phyloP scores from a whole-genome alignment of 2,113 vertebrate species.

The Emberiza fucata region DNA sequence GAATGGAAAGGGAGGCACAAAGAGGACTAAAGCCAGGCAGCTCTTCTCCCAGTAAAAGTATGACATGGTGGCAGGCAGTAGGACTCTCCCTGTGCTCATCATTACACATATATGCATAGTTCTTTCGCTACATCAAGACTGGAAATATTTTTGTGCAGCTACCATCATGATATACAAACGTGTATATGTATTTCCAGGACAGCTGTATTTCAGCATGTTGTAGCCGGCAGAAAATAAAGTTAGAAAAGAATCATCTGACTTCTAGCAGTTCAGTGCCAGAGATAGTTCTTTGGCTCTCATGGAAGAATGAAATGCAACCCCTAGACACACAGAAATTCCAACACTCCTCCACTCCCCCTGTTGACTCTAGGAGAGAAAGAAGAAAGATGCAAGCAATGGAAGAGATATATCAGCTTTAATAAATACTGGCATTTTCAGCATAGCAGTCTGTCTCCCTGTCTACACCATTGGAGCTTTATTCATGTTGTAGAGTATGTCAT shows the following conservation, averaged over 20 bases:
- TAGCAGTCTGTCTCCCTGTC: not conserved
- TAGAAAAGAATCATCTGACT: not conserved
- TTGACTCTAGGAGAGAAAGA: not conserved
- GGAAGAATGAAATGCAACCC: not conserved
- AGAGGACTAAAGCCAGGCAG: not conserved
- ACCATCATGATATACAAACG: too few relatives aligned
- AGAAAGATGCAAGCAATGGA: not conserved
- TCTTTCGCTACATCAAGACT: not conserved
- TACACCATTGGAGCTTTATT: not conserved
- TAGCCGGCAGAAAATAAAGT: not conserved
- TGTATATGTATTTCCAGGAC: not conserved
- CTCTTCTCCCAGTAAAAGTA: not conserved
- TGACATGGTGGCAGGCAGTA: not conserved
- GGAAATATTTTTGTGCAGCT: not conserved
- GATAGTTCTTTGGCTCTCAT: not conserved
- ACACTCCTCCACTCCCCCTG: accelerated
- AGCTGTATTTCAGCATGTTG: not conserved
- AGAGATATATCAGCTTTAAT: not conserved
- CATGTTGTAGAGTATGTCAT: not conserved
- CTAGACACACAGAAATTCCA: not conserved
- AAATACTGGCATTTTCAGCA: not conserved
- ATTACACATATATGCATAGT: not conserved
- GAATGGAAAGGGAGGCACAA: not conserved
- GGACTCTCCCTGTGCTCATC: not conserved
- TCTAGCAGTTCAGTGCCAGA: not conserved